Conservation (phyloP, 2,888 invertebrate genomes). For the Pristionchus fissidentatus region DNA sequence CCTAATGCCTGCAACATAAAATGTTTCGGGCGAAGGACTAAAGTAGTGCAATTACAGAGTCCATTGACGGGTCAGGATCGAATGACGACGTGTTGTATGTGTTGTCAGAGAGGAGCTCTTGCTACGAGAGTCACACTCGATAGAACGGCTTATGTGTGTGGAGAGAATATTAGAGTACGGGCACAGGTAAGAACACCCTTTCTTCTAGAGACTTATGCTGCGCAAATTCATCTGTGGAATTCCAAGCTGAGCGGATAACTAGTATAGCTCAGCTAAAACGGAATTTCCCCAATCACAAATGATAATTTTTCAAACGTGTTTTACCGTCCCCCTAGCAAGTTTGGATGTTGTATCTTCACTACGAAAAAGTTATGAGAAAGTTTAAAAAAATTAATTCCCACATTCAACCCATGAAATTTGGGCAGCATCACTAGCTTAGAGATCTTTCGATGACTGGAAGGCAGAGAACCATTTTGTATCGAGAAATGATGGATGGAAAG, state of each 20-base stretch:
- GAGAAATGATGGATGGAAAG: neutral
- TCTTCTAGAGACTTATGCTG: neutral
- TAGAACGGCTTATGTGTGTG: slow-evolving; percentile 83
- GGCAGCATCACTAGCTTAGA: too few species aligned
- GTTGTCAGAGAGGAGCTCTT: slow-evolving; percentile 84
- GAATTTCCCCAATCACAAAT: too few species aligned
- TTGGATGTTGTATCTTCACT: too few species aligned
- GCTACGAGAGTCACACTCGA: slow-evolving; percentile 83
- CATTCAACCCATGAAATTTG: too few species aligned
- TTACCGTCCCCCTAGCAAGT: too few species aligned
- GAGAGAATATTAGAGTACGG: slow-evolving; percentile 70
- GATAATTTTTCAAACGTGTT: too few species aligned
- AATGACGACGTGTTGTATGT: slow-evolving; percentile 83
- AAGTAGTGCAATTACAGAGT: slow-evolving; percentile 78
- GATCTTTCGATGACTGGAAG: too few species aligned
- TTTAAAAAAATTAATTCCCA: too few species aligned
- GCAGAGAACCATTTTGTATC: too few species aligned
- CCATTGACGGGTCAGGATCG: slow-evolving; percentile 82
- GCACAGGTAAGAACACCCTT: slow-evolving; percentile 80
- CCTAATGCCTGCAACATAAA: neutral
- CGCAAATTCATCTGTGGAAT: neutral
- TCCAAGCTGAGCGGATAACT: neutral
- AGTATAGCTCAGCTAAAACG: too few species aligned
- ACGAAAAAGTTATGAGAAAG: too few species aligned
- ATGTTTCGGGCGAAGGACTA: neutral